These are phyloP conservation scores for Latrodectus hesperus DNA, from an alignment of 2,888 invertebrate genomes.

Conservation along the genomic window DNA sequence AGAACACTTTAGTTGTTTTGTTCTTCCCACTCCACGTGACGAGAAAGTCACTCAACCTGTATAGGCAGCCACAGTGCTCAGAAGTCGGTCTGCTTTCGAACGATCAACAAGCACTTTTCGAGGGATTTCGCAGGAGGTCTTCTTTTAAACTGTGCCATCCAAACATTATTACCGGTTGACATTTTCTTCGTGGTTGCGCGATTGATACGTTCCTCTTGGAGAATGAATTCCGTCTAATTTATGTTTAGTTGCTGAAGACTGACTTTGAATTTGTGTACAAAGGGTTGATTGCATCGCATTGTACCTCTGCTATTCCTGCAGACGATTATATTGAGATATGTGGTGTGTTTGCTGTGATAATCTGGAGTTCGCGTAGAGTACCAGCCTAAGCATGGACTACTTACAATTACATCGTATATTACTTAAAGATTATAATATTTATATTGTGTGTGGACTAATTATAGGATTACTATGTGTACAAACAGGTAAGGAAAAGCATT, in stretches of 20 bases:
- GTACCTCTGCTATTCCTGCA: neutral
- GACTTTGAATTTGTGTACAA: neutral
- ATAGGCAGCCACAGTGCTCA: slow-evolving; percentile 31
- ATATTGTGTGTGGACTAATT: slow-evolving; percentile 52
- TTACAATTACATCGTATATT: slow-evolving; percentile 10
- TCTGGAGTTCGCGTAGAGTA: neutral
- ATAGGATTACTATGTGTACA: slow-evolving; percentile 65
- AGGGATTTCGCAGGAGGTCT: slow-evolving; percentile 24
- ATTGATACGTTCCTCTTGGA: neutral
- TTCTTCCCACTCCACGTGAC: slow-evolving; percentile 48
- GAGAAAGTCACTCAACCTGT: slow-evolving; percentile 64
- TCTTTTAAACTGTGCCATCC: slow-evolving; percentile 3
- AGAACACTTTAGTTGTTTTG: slow-evolving; percentile 28
- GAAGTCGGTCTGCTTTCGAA: slow-evolving; percentile 43
- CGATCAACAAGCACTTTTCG: slow-evolving; percentile 33
- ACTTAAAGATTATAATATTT: slow-evolving; percentile 35
- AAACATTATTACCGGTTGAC: neutral
- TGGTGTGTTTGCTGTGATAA: neutral
- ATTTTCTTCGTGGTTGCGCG: too few relatives aligned
- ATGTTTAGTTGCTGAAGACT: neutral
- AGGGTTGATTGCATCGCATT: neutral
- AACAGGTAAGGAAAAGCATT: slow-evolving; percentile 35
- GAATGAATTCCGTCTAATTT: neutral
- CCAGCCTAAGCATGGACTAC: slow-evolving; percentile 22
- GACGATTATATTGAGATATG: slow-evolving; percentile 2